Conservation (phyloP, 2,113 vertebrate genomes). For the Atherinomorus stipes region DNA sequence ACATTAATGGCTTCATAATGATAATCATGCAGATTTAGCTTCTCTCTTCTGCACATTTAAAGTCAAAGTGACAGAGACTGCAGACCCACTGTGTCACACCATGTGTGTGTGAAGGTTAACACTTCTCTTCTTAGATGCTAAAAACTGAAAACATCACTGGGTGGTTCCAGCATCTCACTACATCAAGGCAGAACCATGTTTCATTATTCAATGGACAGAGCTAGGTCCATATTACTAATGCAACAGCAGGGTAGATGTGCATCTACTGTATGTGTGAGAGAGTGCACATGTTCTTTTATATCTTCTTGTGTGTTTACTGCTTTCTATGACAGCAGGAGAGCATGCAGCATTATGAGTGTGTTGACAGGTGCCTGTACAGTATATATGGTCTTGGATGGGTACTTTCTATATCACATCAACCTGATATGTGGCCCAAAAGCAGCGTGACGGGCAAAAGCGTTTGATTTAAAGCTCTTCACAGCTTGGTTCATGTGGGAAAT, state of each 20-base stretch:
- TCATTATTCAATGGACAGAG: slow-evolving; percentile 53
- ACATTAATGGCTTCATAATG: not conserved
- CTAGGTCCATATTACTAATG: slow-evolving; percentile 50
- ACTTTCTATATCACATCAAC: not conserved
- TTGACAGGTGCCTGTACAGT: not conserved
- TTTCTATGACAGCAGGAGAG: not conserved
- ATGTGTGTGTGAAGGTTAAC: not conserved
- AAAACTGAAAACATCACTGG: slow-evolving; percentile 4
- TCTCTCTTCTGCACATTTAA: no score
- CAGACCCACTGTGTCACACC: not conserved
- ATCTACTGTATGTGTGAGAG: not conserved
- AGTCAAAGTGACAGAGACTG: not conserved
- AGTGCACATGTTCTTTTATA: not conserved
- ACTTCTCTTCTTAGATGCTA: not conserved
- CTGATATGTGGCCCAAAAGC: not conserved
- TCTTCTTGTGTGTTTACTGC: not conserved
- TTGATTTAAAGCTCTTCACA: not conserved
- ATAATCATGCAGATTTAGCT: not conserved
- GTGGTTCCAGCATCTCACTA: slow-evolving; percentile 19
- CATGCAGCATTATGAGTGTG: slow-evolving; percentile 11
- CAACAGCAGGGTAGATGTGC: slow-evolving; percentile 24
- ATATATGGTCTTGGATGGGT: not conserved
- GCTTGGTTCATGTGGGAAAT: not conserved
- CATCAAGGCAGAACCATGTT: slow-evolving; percentile 49
- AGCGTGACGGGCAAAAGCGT: not conserved